phyloP scores from a whole-genome alignment of 1,140 invertebrate species.

The Papilio aristodemus region DNA sequence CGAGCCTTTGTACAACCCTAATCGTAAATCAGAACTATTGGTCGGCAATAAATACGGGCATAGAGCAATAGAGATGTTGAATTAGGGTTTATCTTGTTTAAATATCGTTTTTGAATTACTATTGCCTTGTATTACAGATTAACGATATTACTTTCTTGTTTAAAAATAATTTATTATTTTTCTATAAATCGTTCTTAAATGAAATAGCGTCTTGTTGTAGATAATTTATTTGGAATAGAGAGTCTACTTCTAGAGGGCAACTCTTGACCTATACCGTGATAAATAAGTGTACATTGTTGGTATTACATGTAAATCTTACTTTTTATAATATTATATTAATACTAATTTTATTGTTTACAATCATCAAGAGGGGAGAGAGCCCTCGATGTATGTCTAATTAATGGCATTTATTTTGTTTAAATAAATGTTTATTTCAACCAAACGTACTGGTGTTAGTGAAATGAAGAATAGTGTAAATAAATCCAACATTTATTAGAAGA shows the following conservation, averaged over 20 bases:
- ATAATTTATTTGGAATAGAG: too few relatives aligned
- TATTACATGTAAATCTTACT: too few relatives aligned
- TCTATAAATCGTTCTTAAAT: neutral
- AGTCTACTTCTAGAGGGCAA: too few relatives aligned
- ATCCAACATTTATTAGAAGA: conserved; percentile 57
- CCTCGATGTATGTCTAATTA: too few relatives aligned
- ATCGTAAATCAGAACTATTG: conserved; percentile 78
- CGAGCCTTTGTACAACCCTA: conserved; percentile 54
- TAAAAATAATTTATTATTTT: neutral
- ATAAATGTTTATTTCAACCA: neutral
- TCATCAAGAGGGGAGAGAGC: too few relatives aligned
- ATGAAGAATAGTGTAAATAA: conserved; percentile 46
- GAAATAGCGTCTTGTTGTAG: too few relatives aligned
- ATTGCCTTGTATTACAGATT: conserved; percentile 33
- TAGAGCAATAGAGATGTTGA: conserved; percentile 48
- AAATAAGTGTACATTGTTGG: too few relatives aligned
- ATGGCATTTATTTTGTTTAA: neutral
- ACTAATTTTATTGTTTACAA: too few relatives aligned
- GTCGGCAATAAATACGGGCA: conserved; percentile 68
- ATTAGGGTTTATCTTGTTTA: conserved; percentile 75
- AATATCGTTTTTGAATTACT: conserved; percentile 66
- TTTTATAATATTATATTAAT: too few relatives aligned
- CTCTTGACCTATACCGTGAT: too few relatives aligned
- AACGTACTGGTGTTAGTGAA: neutral
- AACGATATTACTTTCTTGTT: neutral